Percentiles rank a stretch among this genome's conserved stretches.
Conservation (phyloP, 2,113 vertebrate species). For the Bos indicus region DNA sequence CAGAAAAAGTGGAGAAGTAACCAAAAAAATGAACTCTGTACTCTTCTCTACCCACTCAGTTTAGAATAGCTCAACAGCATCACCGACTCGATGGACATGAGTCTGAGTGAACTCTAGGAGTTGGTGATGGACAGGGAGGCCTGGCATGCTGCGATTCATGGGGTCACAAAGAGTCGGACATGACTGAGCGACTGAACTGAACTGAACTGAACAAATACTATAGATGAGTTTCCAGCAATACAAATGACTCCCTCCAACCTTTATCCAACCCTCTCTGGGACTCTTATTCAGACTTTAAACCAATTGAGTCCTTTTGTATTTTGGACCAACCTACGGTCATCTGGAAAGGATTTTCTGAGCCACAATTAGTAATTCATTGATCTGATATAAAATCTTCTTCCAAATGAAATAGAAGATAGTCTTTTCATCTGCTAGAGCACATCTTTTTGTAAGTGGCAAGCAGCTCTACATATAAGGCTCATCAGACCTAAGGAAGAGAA, state of each 20-base stretch:
- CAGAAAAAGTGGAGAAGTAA: background rate
- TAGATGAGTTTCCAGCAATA: background rate
- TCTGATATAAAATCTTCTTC: conserved; percentile 17
- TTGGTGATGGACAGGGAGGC: no score
- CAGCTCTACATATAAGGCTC: background rate
- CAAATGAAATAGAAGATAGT: conserved; percentile 38
- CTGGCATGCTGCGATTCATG: no score
- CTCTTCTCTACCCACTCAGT: background rate
- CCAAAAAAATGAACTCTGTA: background rate
- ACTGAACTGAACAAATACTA: background rate
- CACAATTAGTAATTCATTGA: conserved; percentile 38
- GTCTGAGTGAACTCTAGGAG: no score
- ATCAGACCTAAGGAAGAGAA: conserved; percentile 7
- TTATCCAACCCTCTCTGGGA: background rate
- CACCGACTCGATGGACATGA: no score
- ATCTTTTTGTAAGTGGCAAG: background rate
- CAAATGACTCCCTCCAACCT: conserved; percentile 13
- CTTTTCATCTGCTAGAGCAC: background rate
- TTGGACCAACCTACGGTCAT: conserved; percentile 58
- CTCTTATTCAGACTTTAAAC: conserved; percentile 35
- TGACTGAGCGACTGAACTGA: no score
- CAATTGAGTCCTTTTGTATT: conserved; percentile 42
- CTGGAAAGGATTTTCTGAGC: conserved; percentile 53
- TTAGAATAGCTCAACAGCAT: background rate
- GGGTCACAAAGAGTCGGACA: no score